Percentiles rank a stretch among this genome's conserved stretches.
Conservation (phyloP, 2,888 invertebrate genomes). For the Eurytoma adleriae region DNA sequence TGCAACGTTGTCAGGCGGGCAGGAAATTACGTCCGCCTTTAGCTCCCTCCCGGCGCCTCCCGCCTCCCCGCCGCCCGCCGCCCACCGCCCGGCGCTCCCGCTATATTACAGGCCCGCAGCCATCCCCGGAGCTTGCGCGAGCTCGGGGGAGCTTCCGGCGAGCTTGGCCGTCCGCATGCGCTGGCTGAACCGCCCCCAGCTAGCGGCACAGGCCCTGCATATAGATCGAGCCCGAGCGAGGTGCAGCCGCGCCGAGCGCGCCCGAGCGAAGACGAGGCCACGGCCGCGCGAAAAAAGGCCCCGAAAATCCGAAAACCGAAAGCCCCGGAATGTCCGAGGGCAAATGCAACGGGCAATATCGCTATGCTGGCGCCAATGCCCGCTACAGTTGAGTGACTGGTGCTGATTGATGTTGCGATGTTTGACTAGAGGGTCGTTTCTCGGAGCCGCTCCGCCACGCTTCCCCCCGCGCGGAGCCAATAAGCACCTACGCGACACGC, state of each 20-base stretch:
- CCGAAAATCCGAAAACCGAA: background rate
- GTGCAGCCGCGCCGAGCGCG: slow-evolving; percentile 19
- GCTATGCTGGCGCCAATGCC: slow-evolving; percentile 64
- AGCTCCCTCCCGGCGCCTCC: slow-evolving; percentile 66
- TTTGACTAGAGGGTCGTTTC: slow-evolving; percentile 75
- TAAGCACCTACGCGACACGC: slow-evolving; percentile 53
- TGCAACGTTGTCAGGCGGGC: slow-evolving; percentile 73
- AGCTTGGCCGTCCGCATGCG: slow-evolving; percentile 44
- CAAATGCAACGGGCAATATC: slow-evolving; percentile 72
- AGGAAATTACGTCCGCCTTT: slow-evolving; percentile 76
- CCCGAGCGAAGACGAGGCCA: too few species aligned
- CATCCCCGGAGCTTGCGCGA: slow-evolving; percentile 45
- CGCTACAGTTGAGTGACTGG: slow-evolving; percentile 73
- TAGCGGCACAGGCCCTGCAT: slow-evolving; percentile 36
- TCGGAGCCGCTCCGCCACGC: slow-evolving; percentile 28
- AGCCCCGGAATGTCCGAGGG: slow-evolving; percentile 59
- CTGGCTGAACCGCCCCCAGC: slow-evolving; percentile 14
- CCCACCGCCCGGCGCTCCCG: slow-evolving; percentile 65
- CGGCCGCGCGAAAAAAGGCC: background rate
- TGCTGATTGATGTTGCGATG: slow-evolving; percentile 76
- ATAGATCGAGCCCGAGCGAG: slow-evolving; percentile 40
- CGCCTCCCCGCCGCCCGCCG: slow-evolving; percentile 63
- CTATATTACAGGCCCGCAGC: slow-evolving; percentile 70
- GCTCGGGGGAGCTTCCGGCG: slow-evolving; percentile 43
- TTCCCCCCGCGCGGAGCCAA: slow-evolving; percentile 71